Evolutionary conservation across 2,113 vertebrate genomes (phyloP).

Genomic region (Odocoileus virginianus): DNA sequence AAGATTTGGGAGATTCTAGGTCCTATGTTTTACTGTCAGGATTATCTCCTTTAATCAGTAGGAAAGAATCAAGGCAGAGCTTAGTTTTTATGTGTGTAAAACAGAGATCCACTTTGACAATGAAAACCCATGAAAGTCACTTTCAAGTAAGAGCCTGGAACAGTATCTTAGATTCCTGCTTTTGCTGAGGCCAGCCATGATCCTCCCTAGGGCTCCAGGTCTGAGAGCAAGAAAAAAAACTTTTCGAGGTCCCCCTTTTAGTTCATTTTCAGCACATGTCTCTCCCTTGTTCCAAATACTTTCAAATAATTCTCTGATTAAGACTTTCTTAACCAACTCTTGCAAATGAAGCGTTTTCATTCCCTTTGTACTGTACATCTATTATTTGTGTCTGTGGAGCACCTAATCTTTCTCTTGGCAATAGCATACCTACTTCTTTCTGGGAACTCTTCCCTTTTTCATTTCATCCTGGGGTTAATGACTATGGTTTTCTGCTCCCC

Average conservation of each 20-base stretch:
- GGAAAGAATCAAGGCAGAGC: neutral
- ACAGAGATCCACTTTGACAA: neutral
- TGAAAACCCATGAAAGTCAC: neutral
- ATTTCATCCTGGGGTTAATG: neutral
- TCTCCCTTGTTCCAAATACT: neutral
- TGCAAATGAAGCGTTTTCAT: neutral
- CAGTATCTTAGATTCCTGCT: neutral
- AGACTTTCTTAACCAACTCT: neutral
- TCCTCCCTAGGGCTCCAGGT: neutral
- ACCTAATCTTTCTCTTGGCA: neutral
- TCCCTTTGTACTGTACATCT: neutral
- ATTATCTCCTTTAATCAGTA: neutral
- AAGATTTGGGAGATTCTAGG: neutral
- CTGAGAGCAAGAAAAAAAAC: neutral
- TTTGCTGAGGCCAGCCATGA: neutral
- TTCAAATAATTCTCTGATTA: conserved; percentile 22
- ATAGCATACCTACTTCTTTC: neutral
- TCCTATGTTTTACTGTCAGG: neutral
- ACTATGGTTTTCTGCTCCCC: neutral
- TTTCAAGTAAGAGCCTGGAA: neutral
- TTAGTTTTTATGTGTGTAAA: neutral
- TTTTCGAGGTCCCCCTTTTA: neutral
- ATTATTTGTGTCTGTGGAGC: neutral
- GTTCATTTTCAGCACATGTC: neutral
- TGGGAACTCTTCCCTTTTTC: neutral